These are phyloP conservation scores for Spondyliosoma cantharus DNA, from an alignment of 2,797 vertebrate species.

Conservation along the genomic window DNA sequence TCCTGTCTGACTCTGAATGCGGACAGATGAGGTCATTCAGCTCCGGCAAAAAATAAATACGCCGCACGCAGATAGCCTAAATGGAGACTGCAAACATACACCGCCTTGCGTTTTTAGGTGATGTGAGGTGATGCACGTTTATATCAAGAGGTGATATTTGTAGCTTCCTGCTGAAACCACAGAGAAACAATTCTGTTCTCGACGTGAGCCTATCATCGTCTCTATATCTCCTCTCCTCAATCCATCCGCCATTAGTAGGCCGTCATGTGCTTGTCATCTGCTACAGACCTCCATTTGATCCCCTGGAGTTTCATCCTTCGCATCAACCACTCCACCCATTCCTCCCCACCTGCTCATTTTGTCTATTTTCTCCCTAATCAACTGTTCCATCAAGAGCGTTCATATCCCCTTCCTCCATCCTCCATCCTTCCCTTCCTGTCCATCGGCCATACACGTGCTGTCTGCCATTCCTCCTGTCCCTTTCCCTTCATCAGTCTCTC, in stretches of 20 bases:
- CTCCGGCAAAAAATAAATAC: constrained; percentile 43
- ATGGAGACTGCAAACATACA: not conserved
- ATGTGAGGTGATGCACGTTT: not conserved
- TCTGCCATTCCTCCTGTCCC: constrained; percentile 3
- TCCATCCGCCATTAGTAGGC: constrained; percentile 27
- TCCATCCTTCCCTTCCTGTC: not conserved
- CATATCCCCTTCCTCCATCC: constrained; percentile 25
- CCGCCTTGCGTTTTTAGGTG: not conserved
- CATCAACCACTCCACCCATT: constrained; percentile 12
- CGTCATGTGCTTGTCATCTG: constrained; percentile 27
- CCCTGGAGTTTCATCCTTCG: constrained; percentile 39
- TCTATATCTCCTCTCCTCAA: constrained; percentile 9
- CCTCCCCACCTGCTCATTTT: constrained; percentile 28
- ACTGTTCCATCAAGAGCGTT: constrained; percentile 44
- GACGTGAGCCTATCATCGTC: constrained; percentile 1
- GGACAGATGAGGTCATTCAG: constrained; percentile 68
- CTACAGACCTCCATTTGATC: constrained; percentile 37
- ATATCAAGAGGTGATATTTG: constrained; percentile 10
- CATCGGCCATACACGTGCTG: not conserved
- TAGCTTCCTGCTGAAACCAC: constrained; percentile 6
- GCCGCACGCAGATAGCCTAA: not conserved
- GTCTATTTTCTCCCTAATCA: constrained; percentile 39
- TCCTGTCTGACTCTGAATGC: constrained; percentile 56
- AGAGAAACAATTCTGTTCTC: not conserved
- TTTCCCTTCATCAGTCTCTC: constrained; percentile 31